Percentiles rank a stretch among this genome's conserved stretches.
Evolutionary conservation across 2,113 vertebrate species (phyloP).

Genomic region (Melanerpes aurifrons): DNA sequence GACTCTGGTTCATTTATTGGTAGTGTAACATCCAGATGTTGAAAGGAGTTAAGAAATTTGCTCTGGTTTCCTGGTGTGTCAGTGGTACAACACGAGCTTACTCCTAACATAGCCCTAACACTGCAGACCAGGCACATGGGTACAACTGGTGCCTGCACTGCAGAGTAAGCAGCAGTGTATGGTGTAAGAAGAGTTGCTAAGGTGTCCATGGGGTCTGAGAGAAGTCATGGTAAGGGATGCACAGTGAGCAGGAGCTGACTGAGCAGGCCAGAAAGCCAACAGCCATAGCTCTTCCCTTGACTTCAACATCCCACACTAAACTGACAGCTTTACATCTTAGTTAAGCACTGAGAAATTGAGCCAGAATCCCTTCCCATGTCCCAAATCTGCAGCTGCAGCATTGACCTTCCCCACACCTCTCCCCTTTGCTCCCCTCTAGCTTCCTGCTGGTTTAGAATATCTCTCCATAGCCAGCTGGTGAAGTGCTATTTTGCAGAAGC

Average conservation of each 20-base stretch:
- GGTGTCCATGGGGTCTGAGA: background rate
- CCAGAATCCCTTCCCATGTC: background rate
- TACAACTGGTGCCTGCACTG: background rate
- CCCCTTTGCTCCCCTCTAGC: background rate
- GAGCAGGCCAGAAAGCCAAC: background rate
- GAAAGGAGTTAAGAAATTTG: background rate
- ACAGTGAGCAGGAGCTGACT: background rate
- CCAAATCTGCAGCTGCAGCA: conserved; percentile 4
- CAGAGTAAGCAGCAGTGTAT: background rate
- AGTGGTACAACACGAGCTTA: background rate
- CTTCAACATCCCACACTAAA: background rate
- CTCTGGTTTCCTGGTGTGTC: background rate
- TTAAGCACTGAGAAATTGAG: background rate
- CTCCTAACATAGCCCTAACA: fast-evolving
- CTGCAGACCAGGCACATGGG: background rate
- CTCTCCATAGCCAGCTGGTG: background rate
- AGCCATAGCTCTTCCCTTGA: background rate
- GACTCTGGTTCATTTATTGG: background rate
- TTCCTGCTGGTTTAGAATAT: background rate
- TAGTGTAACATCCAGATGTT: background rate
- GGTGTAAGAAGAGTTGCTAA: background rate
- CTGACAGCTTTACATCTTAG: background rate
- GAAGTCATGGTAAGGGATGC: background rate
- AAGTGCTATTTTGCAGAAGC: background rate
- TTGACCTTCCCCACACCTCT: conserved; percentile 13